Conservation (phyloP, 2,113 vertebrate species). For the Nerophis lumbriciformis region DNA sequence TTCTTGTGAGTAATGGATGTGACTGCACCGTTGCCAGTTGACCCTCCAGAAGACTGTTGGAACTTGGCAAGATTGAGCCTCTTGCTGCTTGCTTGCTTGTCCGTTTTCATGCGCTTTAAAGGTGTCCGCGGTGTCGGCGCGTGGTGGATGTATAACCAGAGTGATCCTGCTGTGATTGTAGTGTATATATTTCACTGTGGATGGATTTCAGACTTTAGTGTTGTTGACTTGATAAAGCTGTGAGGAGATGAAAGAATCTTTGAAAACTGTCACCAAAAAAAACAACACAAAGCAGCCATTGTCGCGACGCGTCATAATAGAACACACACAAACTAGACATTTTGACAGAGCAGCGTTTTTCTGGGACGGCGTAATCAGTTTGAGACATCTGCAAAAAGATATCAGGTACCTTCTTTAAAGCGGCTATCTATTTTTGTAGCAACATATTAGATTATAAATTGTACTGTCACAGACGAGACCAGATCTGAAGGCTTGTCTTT, state of each 20-base stretch:
- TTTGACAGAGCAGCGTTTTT: slow-evolving; percentile 30
- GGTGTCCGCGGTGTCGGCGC: slow-evolving; percentile 39
- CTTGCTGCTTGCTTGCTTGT: slow-evolving; percentile 50
- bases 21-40: slow-evolving; percentile 20
- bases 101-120: slow-evolving; percentile 45
- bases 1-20: slow-evolving; percentile 21
- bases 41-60: slow-evolving; percentile 16
- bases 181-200: slow-evolving; percentile 44
- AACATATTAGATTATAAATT: slow-evolving; percentile 11
- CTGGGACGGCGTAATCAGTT: slow-evolving; percentile 24
- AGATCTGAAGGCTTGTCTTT: slow-evolving; percentile 17
- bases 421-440: slow-evolving; percentile 17
- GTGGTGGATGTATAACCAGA: slow-evolving; percentile 48
- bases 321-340: slow-evolving; percentile 27
- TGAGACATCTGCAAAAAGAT: slow-evolving; percentile 29
- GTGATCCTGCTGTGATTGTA: slow-evolving; percentile 45
- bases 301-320: slow-evolving; percentile 36
- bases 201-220: slow-evolving; percentile 29
- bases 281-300: slow-evolving; percentile 36
- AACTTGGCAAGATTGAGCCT: slow-evolving; percentile 36
- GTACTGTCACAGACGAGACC: slow-evolving; percentile 6
- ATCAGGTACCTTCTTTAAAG: slow-evolving; percentile 32
- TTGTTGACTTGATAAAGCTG: slow-evolving; percentile 25
- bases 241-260: slow-evolving; percentile 24
- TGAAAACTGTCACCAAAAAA: slow-evolving; percentile 38